Base-by-base conservation (phyloP, 2,888 invertebrate species). In the Agapostemon virescens region DNA sequence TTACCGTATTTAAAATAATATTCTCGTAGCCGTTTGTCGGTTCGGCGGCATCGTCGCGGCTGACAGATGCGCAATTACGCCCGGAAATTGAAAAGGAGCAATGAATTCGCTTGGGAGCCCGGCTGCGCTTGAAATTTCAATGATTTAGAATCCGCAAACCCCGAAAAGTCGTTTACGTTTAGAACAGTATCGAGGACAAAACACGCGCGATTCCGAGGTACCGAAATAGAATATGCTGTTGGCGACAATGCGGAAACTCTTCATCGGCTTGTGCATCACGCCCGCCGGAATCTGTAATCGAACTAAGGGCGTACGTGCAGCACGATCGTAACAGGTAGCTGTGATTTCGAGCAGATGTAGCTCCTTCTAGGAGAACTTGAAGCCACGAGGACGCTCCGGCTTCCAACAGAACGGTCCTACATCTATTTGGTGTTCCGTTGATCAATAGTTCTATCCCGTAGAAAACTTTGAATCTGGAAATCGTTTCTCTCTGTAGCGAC, bases 231-330 rank as follows among this genome's bases (percentile, higher is more conserved):
- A 33, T 30, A 17, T 7, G 17, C 33, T 38, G 42, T 36, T 55
- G 63, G 9, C 45, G n/a, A 26, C 77, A n/a, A n/a, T 30, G 45
- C 15, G 55, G 55, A 36, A 55, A 55, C 23, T 20, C 40, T 64
- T 74, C 68, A 26, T 74, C 70, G 73, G 68, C n/a, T 78, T 74
- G 70, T 71, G 38, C 49, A 52, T 69, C 70, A 78, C 68, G 70
- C 70, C 4, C 67, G 42, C n/a, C 66, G 68, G 45, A 20, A 74
- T 40, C 71, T 64, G 63, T 81, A 79, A 74, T 74, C 74, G 64
- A 42, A 58, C 26, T 33, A 58, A 45, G 38, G n/a, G n/a, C 68
- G 71, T 74, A 74, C 81, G 79, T 81, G 81, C 71, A 38, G 36
- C 74, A 64, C n/a, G 67, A 67, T 67, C 67, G 67, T 67, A 67